These are phyloP conservation scores for Nettapus auritus DNA, from an alignment of 2,113 vertebrate species.

Conservation along the genomic window DNA sequence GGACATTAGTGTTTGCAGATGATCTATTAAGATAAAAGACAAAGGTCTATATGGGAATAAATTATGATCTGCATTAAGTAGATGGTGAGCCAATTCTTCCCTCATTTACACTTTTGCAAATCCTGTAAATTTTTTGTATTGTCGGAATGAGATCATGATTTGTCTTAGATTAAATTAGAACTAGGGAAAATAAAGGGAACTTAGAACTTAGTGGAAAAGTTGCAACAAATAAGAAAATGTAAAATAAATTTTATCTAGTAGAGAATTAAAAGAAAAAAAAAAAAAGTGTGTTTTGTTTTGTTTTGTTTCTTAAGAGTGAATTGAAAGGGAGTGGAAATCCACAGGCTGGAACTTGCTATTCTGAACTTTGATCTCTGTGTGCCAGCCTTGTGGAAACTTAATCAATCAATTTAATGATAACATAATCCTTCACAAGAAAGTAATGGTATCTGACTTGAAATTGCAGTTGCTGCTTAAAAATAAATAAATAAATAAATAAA, in stretches of 20 bases:
- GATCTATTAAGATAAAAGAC: neutral
- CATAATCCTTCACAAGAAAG: neutral
- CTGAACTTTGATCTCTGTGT: neutral
- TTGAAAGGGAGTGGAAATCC: neutral
- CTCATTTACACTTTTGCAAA: neutral
- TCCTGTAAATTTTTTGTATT: neutral
- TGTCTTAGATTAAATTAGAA: neutral
- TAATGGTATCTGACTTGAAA: neutral
- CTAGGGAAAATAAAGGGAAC: neutral
- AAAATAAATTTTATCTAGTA: neutral
- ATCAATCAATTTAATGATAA: neutral
- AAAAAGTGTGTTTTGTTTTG: too few relatives aligned
- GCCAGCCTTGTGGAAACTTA: neutral
- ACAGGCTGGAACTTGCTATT: neutral
- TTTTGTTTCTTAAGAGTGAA: neutral
- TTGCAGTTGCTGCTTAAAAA: neutral
- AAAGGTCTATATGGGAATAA: neutral
- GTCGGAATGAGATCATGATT: neutral
- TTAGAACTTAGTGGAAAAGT: neutral
- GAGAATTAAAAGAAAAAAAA: neutral
- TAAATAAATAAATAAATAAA: too few relatives aligned
- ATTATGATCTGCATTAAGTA: neutral
- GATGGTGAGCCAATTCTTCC: neutral
- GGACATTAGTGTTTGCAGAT: conserved; percentile 2
- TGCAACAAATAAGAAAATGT: neutral